These are phyloP conservation scores for Nothoprocta perdicaria DNA, from an alignment of 2,113 vertebrate species.

Conservation along the genomic window DNA sequence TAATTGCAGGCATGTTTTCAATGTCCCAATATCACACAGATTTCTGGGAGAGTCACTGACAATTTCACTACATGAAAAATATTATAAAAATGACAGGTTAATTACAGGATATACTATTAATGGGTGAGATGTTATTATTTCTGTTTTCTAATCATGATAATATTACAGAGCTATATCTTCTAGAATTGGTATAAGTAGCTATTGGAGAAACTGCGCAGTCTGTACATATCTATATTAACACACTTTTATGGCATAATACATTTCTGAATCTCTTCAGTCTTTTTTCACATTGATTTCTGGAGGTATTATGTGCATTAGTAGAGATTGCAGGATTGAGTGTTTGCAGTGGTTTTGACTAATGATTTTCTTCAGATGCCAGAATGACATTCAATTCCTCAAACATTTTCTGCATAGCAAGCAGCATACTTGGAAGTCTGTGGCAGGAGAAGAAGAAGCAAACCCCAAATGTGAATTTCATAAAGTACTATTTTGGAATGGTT, in stretches of 20 bases:
- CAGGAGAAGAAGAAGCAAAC: conserved; percentile 16
- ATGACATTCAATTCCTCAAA: background rate
- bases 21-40: background rate
- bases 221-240: background rate
- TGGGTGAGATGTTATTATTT: background rate
- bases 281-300: background rate
- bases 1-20: background rate
- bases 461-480: background rate
- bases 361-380: conserved; percentile 16
- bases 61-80: background rate
- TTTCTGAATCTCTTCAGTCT: background rate
- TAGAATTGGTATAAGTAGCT: background rate
- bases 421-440: background rate
- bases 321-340: background rate
- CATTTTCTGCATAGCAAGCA: conserved; percentile 11
- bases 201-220: background rate
- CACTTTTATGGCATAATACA: too few species aligned
- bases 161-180: background rate
- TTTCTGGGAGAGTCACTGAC: background rate
- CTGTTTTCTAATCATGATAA: background rate
- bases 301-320: background rate
- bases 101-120: background rate
- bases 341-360: conserved; percentile 35
- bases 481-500: background rate
- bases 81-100: background rate